Evolutionary conservation across 2,113 vertebrate genomes (phyloP), one percentile per base, ranked within the genome.

Genomic region (Aplodontia rufa): DNA sequence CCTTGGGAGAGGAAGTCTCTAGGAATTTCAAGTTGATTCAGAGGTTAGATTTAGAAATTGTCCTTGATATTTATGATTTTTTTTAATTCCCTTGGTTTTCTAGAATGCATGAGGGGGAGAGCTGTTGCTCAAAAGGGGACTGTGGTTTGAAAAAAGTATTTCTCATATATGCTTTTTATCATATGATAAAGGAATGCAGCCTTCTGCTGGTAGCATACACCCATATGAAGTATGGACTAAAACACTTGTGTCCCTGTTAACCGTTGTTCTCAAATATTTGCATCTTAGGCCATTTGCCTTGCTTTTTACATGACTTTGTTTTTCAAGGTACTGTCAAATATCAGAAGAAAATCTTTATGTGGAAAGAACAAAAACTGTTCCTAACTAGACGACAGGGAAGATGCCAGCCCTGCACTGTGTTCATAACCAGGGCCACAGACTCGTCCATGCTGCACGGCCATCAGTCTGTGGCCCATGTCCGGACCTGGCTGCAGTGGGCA

Each of bases 311-410:
- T 79, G 72, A 60, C 45, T 94, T 94, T 45, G 62, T 55, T 83
- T 91, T 95, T 62, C 84, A 90, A 68, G 71, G 84, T 93, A 82
- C 79, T 95, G 69, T 92, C 62, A 60, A 87, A 96, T 94, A 47
- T 45, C 71, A 49, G 74, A 93, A 96, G 91, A 95, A 84, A 96
- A 68, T n/a, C 60, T 89, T 96, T 68, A 17, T 83, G 20, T 87
- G 74, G 62, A 55, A 88, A 95, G 80, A 85, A 62, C 40, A 81
- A 88, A 97, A 94, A 90, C 82, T 86, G 69, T 92, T 88, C 49
- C 4, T 71, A 82, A 96, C 92, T 96, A 87, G 72, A 96, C 49
- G 86, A 1, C 68, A 8, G 84, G 95, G 95, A 66, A 90, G 92
- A 84, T 91, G 88, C 92, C 87, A 35, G 84, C 87, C 53, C 13